phyloP scores from a whole-genome alignment of 2,888 invertebrate genomes.

The Tryphoninae sp. region DNA sequence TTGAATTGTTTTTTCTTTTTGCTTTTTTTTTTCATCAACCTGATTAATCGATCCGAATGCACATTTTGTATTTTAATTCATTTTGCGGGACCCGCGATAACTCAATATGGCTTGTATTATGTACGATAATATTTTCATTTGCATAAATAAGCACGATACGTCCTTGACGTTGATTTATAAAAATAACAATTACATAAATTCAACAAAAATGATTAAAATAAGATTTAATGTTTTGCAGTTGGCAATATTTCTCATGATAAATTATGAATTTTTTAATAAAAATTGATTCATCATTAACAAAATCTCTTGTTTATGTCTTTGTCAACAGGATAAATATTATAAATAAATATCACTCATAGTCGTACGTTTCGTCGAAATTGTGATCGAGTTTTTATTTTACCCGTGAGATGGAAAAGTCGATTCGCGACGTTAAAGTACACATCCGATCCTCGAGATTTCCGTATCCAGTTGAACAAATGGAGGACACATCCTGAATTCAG shows the following conservation, averaged over 20 bases:
- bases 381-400: conserved; percentile 5
- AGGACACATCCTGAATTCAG: conserved; percentile 29
- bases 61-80: no score
- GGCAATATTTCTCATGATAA: no score
- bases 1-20: neutral
- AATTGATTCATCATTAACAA: neutral
- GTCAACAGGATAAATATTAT: neutral
- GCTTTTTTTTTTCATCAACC: neutral
- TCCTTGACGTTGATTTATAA: neutral
- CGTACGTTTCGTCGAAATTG: neutral
- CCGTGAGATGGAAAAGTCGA: neutral
- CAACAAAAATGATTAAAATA: no score
- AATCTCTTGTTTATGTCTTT: neutral
- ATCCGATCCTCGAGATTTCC: conserved; percentile 14
- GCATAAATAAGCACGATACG: neutral
- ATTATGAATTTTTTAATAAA: no score
- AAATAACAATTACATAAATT: no score
- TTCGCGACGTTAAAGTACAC: neutral
- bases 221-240: no score
- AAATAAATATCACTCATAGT: no score
- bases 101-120: neutral
- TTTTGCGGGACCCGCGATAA: no score
- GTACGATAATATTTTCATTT: neutral
- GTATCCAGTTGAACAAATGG: conserved; percentile 32
- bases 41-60: neutral